Evolutionary conservation across 1,140 invertebrate species (phyloP).

Genomic region (Tyrophagus putrescentiae): DNA sequence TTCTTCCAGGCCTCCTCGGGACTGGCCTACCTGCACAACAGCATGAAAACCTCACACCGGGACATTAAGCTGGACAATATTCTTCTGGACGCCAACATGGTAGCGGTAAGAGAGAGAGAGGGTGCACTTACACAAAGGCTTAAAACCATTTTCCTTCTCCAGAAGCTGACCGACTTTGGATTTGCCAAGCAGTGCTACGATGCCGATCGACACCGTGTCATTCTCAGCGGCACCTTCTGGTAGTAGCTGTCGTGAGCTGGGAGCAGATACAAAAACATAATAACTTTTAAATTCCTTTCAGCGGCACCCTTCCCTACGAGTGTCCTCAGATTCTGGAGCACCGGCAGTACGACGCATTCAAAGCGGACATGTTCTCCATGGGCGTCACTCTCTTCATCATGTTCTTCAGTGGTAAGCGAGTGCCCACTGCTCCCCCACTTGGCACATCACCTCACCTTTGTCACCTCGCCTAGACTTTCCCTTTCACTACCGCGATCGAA

Average conservation of each 20-base stretch:
- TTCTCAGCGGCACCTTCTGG: no score
- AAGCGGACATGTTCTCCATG: constrained; percentile 28
- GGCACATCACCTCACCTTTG: no score
- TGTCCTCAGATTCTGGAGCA: constrained; percentile 29
- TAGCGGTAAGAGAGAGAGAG: no score
- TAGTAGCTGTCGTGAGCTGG: no score
- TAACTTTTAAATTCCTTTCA: no score
- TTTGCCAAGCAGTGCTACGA: constrained; percentile 17
- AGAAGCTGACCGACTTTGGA: constrained; percentile 19
- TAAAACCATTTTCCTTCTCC: no score
- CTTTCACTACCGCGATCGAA: constrained; percentile 32
- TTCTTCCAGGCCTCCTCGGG: not conserved
- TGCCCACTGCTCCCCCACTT: no score
- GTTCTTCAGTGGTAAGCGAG: constrained; percentile 31
- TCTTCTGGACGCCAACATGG: constrained; percentile 12
- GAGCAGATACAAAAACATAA: no score
- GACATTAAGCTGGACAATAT: constrained; percentile 22
- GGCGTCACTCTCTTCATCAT: constrained; percentile 30
- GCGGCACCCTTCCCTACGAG: constrained; percentile 28
- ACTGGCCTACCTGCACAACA: constrained; percentile 7
- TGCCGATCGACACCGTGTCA: no score
- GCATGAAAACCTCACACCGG: not conserved
- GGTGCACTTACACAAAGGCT: no score
- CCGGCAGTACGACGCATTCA: constrained; percentile 26
- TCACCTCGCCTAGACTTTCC: no score